Conservation (phyloP, 1,140 invertebrate genomes). For the Bicyclus anynana region DNA sequence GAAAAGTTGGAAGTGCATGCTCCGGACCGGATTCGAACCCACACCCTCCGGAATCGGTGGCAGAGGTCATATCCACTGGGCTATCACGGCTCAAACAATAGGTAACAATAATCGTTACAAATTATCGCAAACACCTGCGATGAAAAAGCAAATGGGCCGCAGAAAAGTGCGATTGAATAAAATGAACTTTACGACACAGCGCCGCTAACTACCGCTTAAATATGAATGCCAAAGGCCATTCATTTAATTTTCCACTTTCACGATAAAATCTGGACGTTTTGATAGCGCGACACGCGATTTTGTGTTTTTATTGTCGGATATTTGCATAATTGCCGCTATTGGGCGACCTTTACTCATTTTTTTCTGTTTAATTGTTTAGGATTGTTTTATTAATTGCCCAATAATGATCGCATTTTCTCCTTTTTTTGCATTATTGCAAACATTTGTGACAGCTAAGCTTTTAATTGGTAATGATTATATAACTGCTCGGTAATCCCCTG, state of each 20-base stretch:
- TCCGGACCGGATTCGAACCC: too few relatives aligned
- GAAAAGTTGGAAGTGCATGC: too few relatives aligned
- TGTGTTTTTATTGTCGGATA: slow-evolving; percentile 39
- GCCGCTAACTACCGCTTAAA: slow-evolving; percentile 40
- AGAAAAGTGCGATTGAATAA: slow-evolving; percentile 21
- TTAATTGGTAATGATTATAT: too few relatives aligned
- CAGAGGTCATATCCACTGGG: too few relatives aligned
- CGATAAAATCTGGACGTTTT: slow-evolving; percentile 55
- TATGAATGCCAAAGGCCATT: slow-evolving; percentile 53
- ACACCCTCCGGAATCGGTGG: too few relatives aligned
- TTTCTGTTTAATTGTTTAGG: slow-evolving; percentile 2
- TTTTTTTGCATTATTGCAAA: too few relatives aligned
- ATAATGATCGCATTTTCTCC: neutral
- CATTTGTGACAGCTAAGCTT: too few relatives aligned
- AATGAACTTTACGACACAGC: slow-evolving; percentile 29
- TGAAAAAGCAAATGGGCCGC: slow-evolving; percentile 13
- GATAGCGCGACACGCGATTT: slow-evolving; percentile 47
- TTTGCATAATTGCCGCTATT: neutral
- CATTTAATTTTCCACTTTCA: slow-evolving; percentile 58
- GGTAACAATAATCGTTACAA: too few relatives aligned
- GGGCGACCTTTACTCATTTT: neutral
- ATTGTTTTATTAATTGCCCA: neutral
- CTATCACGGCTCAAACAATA: too few relatives aligned
- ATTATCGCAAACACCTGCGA: neutral
- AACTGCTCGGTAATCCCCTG: too few relatives aligned